Conservation (phyloP, 2,797 vertebrate genomes). For the Myripristis murdjan region DNA sequence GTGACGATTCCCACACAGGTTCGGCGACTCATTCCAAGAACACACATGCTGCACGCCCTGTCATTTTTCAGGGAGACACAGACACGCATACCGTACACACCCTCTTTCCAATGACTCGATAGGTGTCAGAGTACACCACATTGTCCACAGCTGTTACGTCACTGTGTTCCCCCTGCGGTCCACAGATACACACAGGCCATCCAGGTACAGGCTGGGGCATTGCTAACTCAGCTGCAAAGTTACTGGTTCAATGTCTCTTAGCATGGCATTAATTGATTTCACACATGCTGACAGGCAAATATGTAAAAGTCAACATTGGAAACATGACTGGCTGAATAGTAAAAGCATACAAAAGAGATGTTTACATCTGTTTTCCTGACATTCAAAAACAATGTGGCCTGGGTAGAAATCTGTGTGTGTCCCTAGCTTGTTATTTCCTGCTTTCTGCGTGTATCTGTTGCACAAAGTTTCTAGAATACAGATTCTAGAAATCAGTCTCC, state of each 20-base stretch:
- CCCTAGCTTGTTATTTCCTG: background rate
- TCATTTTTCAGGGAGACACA: slow-evolving; percentile 60
- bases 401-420: slow-evolving; percentile 6
- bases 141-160: slow-evolving; percentile 64
- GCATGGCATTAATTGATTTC: slow-evolving; percentile 16
- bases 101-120: slow-evolving; percentile 53
- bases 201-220: slow-evolving; percentile 45
- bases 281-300: slow-evolving; percentile 1
- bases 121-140: slow-evolving; percentile 55
- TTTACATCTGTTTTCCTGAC: slow-evolving; percentile 17
- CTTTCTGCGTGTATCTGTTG: slow-evolving; percentile 20
- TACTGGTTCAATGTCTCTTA: background rate
- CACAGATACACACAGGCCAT: slow-evolving; percentile 36
- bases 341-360: background rate
- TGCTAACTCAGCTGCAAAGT: slow-evolving; percentile 29
- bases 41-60: slow-evolving; percentile 42
- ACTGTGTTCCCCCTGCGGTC: slow-evolving; percentile 60
- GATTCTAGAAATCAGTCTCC: slow-evolving; percentile 22
- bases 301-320: background rate
- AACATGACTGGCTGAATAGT: slow-evolving; percentile 32
- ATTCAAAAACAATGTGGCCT: slow-evolving; percentile 19
- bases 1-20: slow-evolving; percentile 56
- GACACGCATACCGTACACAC: slow-evolving; percentile 62
- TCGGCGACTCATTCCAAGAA: slow-evolving; percentile 50
- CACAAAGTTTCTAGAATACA: slow-evolving; percentile 17